Percentiles rank a stretch among this genome's conserved stretches.
phyloP scores from a whole-genome alignment of 37 sponge, comb jelly and placozoan species.

The Dysidea cf. avara region DNA sequence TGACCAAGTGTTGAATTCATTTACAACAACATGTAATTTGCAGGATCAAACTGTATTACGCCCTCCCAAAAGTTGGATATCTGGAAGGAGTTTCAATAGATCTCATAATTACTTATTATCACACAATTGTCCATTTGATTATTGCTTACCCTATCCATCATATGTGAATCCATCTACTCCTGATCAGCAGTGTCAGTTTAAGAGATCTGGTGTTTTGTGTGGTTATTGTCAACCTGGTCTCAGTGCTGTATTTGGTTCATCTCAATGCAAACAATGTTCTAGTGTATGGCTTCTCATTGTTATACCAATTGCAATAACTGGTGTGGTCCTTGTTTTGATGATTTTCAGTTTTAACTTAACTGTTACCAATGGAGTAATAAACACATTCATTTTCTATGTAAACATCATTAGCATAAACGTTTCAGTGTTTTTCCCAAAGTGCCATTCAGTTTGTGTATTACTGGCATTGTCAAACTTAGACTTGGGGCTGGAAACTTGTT shows the following conservation, averaged over 20 bases:
- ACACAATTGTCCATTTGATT: conserved; percentile 15
- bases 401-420: conserved; percentile 12
- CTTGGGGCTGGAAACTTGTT: no score
- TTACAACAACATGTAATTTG: no score
- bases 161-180: background rate
- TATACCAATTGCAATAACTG: background rate
- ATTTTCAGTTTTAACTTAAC: conserved; percentile 31
- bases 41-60: no score
- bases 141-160: background rate
- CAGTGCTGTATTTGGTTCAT: conserved; percentile 14
- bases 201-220: conserved; percentile 7
- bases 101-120: no score
- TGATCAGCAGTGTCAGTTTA: conserved; percentile 17
- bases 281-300: background rate
- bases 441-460: no score
- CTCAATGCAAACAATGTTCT: conserved; percentile 7
- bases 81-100: no score
- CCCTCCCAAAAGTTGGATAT: no score
- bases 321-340: conserved; percentile 17
- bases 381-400: conserved; percentile 43
- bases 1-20: background rate
- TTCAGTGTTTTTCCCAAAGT: background rate
- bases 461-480: no score
- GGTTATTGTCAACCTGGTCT: background rate
- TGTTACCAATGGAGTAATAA: conserved; percentile 36